Percentiles rank a stretch among this genome's conserved stretches.
phyloP scores from a whole-genome alignment of 23 tunicate genomes.

The Aplidium turbinatum region DNA sequence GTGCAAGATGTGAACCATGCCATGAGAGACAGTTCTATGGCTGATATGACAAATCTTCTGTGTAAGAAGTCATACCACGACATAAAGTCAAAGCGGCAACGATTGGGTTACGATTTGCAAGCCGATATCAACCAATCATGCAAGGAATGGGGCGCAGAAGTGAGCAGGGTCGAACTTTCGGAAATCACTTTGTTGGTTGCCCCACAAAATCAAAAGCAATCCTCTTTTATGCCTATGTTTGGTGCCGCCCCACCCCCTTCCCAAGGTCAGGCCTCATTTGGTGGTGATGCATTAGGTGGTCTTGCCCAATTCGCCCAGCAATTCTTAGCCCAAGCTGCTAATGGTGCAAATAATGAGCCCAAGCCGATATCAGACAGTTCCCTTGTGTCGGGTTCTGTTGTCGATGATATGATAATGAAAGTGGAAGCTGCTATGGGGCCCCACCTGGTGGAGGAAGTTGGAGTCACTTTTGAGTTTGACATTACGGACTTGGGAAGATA shows the following conservation, averaged over 20 bases:
- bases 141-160: slow-evolving; percentile 78
- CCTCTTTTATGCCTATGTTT: slow-evolving; percentile 59
- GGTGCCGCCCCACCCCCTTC: slow-evolving; percentile 34
- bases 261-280: too few species aligned
- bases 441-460: slow-evolving; percentile 53
- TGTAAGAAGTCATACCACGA: slow-evolving; percentile 58
- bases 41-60: slow-evolving; percentile 67
- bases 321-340: slow-evolving; percentile 18
- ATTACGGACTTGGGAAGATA: slow-evolving; percentile 22
- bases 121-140: slow-evolving; percentile 59
- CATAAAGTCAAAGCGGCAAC: slow-evolving; percentile 41
- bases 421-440: slow-evolving; percentile 3
- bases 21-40: slow-evolving; percentile 52
- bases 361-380: not conserved
- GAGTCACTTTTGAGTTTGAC: slow-evolving; percentile 45
- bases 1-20: slow-evolving; percentile 80
- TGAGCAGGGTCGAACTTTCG: slow-evolving; percentile 74
- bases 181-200: slow-evolving; percentile 55
- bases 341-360: too few species aligned
- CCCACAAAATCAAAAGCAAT: slow-evolving; percentile 41
- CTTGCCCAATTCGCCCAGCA: slow-evolving; percentile 45
- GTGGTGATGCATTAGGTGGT: slow-evolving; percentile 16
- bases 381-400: not conserved
- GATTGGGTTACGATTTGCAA: slow-evolving; percentile 64
- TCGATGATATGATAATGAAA: slow-evolving; percentile 21